Evolutionary conservation across 2,797 vertebrate species (phyloP), one percentile per base, ranked within the genome.

Genomic region (Chelmon rostratus): DNA sequence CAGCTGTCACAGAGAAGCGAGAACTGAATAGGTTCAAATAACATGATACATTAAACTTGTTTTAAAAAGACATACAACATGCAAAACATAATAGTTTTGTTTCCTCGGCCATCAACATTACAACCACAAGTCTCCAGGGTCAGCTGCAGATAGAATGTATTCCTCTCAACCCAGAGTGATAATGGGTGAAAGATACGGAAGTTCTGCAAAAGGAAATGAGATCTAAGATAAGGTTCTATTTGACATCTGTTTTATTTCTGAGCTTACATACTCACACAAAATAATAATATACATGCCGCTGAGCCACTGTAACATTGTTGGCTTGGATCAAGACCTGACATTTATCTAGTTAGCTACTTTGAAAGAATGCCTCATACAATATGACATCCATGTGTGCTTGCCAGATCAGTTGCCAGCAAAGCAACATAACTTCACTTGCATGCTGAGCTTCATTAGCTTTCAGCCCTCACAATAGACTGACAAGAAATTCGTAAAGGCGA

Each of bases 201-300:
- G 21, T 3, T 8, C 65, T 50, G 18, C 5, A 65, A 62, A 74
- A 80, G 46, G 42, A 74, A 73, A 58, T 53, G 1, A 68, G 23
- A 59, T 9, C 6, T 13, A 21, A 57, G 42, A 75, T 65, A 11
- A 25, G 2, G 15, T 68, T 86, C 73, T 74, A 47, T 54, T 50
- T 62, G 21, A 57, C 11, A 42, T 61, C 13, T 42, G 50, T 75
- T 76, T 75, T 61, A 63, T 75, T 83, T 74, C 66, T 53, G 23
- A 66, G 19, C 21, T 4, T 5, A 56, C 56, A n/a, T 44, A 40
- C 37, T 15, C 58, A 68, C 62, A 57, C 38, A 50, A 25, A 63
- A 13, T 42, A n/a, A 73, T 28, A 49, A 76, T 64, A 28, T 47
- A 68, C 33, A 53, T 65, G 33, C 23, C 8, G 31, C n/a, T 72